These are phyloP conservation scores for Lytechinus pictus DNA, from an alignment of 35 echinoderm and acorn worm genomes.

Conservation along the genomic window DNA sequence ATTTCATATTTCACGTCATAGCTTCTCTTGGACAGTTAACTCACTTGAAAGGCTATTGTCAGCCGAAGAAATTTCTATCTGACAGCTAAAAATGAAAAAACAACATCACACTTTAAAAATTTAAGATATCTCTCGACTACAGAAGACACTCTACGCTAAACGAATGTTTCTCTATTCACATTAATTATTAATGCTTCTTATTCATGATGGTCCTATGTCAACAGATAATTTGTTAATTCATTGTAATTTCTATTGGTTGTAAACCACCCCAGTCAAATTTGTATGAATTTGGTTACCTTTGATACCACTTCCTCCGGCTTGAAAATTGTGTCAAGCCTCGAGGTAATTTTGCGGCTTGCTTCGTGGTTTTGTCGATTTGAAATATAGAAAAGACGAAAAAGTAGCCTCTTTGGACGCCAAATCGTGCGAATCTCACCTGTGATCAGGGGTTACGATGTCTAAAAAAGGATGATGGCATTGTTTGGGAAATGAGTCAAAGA, in stretches of 20 bases:
- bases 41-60: too few species aligned
- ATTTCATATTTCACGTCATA: too few species aligned
- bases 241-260: background rate
- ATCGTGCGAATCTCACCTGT: background rate
- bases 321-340: background rate
- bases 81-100: too few species aligned
- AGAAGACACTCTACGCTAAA: background rate
- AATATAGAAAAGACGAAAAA: background rate
- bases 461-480: too few species aligned
- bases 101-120: too few species aligned
- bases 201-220: background rate
- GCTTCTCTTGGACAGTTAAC: too few species aligned
- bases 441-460: background rate
- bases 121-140: too few species aligned
- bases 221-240: background rate
- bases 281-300: background rate
- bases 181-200: background rate
- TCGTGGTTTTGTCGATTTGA: background rate
- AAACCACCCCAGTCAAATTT: background rate
- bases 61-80: too few species aligned
- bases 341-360: constrained; percentile 10
- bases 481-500: too few species aligned
- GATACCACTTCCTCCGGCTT: background rate
- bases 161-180: background rate
- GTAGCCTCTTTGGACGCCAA: background rate